These are phyloP conservation scores for Drosophila histrio DNA, from an alignment of 2,888 invertebrate genomes.

Conservation along the genomic window DNA sequence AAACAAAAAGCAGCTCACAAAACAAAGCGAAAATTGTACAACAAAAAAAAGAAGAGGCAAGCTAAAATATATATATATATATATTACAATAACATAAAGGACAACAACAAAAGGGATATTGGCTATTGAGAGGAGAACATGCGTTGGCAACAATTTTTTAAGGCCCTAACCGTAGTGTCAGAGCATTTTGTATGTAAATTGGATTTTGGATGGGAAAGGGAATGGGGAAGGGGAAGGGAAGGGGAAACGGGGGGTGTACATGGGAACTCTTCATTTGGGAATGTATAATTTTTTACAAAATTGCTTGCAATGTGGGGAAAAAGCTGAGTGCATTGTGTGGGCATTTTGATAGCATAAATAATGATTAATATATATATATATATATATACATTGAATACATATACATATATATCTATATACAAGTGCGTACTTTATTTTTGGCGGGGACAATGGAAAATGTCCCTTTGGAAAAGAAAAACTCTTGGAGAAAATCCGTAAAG, in stretches of 20 bases:
- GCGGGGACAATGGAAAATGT: constrained; percentile 19
- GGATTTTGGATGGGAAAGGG: constrained; percentile 24
- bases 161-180: constrained; percentile 29
- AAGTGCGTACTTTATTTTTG: constrained; percentile 68
- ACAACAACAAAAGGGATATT: constrained; percentile 27
- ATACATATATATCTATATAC: constrained; percentile 53
- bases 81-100: not conserved
- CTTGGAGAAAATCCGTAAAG: constrained; percentile 13
- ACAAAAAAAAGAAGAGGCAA: constrained; percentile 15
- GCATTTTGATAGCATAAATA: constrained; percentile 57
- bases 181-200: constrained; percentile 71
- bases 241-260: not conserved
- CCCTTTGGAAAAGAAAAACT: constrained; percentile 8
- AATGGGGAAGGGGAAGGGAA: not conserved
- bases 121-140: constrained; percentile 40
- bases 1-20: constrained; percentile 16
- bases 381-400: constrained; percentile 44
- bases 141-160: constrained; percentile 49
- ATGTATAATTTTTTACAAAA: constrained; percentile 51
- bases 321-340: constrained; percentile 33
- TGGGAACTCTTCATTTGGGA: constrained; percentile 10
- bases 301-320: constrained; percentile 4
- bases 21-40: constrained; percentile 44
- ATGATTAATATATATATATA: constrained; percentile 53
- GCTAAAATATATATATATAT: no score